Percentiles rank a stretch among this genome's conserved stretches.
phyloP scores from a whole-genome alignment of 2,888 invertebrate genomes.

The Lissonota sp. region DNA sequence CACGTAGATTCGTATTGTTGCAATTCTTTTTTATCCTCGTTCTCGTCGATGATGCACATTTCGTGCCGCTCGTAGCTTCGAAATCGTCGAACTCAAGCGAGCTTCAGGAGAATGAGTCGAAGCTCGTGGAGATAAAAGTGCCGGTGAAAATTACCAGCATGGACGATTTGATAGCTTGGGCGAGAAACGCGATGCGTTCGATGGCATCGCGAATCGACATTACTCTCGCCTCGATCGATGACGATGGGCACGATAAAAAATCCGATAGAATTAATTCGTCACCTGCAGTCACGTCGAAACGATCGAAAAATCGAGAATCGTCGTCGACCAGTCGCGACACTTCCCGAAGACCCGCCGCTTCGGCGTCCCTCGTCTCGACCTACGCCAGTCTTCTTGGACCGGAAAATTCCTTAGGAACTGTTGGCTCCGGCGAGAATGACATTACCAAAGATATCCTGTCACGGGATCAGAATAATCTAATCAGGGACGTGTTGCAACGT shows the following conservation, averaged over 20 bases:
- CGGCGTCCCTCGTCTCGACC: slow-evolving; percentile 47
- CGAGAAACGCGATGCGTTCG: slow-evolving; percentile 78
- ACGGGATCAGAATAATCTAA: slow-evolving; percentile 6
- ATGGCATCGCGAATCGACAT: slow-evolving; percentile 81
- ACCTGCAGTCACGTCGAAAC: not conserved
- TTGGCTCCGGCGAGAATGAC: slow-evolving; percentile 6
- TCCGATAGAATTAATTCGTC: not conserved
- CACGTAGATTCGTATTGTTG: slow-evolving; percentile 9
- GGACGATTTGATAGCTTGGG: slow-evolving; percentile 79
- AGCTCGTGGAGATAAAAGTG: slow-evolving; percentile 75
- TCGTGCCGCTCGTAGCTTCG: slow-evolving; percentile 30
- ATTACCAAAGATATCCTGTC: not conserved
- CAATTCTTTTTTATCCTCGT: slow-evolving; percentile 33
- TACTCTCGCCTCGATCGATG: slow-evolving; percentile 69
- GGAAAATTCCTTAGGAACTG: slow-evolving; percentile 14
- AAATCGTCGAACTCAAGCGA: not conserved
- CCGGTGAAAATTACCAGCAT: slow-evolving; percentile 75
- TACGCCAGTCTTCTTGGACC: slow-evolving; percentile 51
- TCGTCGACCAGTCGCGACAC: not conserved
- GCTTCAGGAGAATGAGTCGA: slow-evolving; percentile 55
- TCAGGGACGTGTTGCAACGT: not conserved
- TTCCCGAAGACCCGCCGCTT: slow-evolving; percentile 4
- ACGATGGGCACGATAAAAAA: not conserved
- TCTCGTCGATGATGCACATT: slow-evolving; percentile 38
- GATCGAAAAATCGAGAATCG: slow-evolving; percentile 12